Evolutionary conservation across 2,888 invertebrate species (phyloP).

Genomic region (Sminthurides aquaticus): DNA sequence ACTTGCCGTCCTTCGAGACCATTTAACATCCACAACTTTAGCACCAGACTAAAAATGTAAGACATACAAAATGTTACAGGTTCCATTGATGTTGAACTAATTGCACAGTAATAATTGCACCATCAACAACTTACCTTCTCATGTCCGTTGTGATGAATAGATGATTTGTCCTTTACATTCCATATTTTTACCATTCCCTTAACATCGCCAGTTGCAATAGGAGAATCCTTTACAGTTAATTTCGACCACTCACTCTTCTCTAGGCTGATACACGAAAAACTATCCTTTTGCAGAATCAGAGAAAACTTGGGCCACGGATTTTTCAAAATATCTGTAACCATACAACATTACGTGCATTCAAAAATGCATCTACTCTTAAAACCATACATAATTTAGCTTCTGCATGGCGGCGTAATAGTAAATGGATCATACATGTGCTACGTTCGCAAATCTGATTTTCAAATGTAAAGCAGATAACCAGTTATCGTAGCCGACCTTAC

Average conservation of each 20-base stretch:
- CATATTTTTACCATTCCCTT: slow-evolving; percentile 36
- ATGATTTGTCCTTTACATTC: slow-evolving; percentile 28
- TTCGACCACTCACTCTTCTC: slow-evolving; percentile 27
- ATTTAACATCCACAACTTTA: slow-evolving; percentile 46
- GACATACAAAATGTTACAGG: not conserved
- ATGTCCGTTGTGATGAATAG: slow-evolving; percentile 32
- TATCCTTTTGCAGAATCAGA: slow-evolving; percentile 26
- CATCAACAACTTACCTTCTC: not conserved
- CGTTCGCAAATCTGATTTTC: not conserved
- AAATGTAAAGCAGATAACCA: too few species aligned
- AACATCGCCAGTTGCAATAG: slow-evolving; percentile 36
- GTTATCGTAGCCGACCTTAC: not conserved
- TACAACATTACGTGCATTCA: too few species aligned
- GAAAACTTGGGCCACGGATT: slow-evolving; percentile 33
- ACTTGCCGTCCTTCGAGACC: slow-evolving; percentile 48
- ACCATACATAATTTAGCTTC: not conserved
- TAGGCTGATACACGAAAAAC: slow-evolving; percentile 29
- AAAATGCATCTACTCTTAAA: too few species aligned
- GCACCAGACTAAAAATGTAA: not conserved
- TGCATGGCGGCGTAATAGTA: not conserved
- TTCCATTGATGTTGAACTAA: not conserved
- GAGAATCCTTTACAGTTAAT: slow-evolving; percentile 27
- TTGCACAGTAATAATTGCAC: not conserved
- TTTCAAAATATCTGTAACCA: not conserved
- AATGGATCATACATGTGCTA: not conserved